A percentile compares a stretch with the other conserved stretches of the same genome.
Conservation (phyloP, 1,140 invertebrate species). For the Carposina sasakii region DNA sequence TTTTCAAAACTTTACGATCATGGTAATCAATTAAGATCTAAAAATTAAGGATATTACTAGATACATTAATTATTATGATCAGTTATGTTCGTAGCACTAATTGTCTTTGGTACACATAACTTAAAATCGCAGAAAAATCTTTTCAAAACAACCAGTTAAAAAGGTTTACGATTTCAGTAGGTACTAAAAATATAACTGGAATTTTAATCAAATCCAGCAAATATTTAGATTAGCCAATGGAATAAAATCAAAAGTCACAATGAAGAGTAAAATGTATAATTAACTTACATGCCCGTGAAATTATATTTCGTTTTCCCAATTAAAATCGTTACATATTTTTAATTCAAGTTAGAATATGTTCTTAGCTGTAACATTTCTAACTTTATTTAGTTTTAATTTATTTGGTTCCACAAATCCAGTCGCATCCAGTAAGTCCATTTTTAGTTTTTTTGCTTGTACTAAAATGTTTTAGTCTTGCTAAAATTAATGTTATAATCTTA, state of each 20-base stretch:
- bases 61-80: neutral
- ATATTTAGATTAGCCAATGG: neutral
- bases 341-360: slow-evolving; percentile 32
- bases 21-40: no score
- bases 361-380: slow-evolving; percentile 33
- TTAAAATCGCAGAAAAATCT: neutral
- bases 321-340: slow-evolving; percentile 3
- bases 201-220: neutral
- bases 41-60: no score
- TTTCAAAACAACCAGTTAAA: neutral
- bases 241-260: slow-evolving; percentile 18
- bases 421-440: slow-evolving; percentile 31
- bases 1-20: no score
- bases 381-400: slow-evolving; percentile 33
- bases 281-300: slow-evolving; percentile 29
- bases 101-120: no score
- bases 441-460: slow-evolving; percentile 2
- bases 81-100: neutral
- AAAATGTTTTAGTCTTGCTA: slow-evolving; percentile 6
- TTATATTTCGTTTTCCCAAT: slow-evolving; percentile 17
- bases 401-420: slow-evolving; percentile 23
- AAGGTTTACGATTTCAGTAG: neutral
- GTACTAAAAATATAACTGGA: neutral
- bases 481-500: slow-evolving; percentile 12
- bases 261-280: slow-evolving; percentile 23